Evolutionary conservation across 2,797 vertebrate species (phyloP), one percentile per base, ranked within the genome.

Genomic region (Pogoniulus pusillus): DNA sequence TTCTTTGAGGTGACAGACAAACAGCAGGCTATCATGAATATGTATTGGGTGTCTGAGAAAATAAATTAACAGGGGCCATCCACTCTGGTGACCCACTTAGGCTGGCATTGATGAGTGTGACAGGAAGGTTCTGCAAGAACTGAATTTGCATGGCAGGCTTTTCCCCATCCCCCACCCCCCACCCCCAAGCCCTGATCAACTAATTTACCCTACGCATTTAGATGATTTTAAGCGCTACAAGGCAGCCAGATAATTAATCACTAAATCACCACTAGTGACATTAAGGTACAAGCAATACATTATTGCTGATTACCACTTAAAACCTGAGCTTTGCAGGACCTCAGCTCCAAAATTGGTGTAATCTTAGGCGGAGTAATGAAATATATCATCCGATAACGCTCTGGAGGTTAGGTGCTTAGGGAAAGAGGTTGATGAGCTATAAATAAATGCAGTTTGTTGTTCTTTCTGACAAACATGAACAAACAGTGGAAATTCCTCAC

Each of bases 11-110:
- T 99, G 98, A 98, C 98, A 98, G 99, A 98, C 98, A 98, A 99
- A 98, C 98, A 99, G 98, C 98, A 98, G 98, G 98, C 96, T 98
- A 97, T 98, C 98, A 99, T 98, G 98, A 98, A 99, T 99, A 99
- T 99, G 98, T 97, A 99, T 98, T 97, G 91, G 87, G 91, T 96
- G 97, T 98, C 98, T 98, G 98, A 97, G 98, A 98, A 99, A 98
- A 98, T 98, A 99, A 99, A 99, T 99, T 98, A 99, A 98, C 98
- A 97, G 97, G 96, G 98, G 97, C 98, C 98, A 98, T 98, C 98
- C 98, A 98, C 98, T 98, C 98, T 93, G 96, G 98, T 98, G 98
- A 99, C 98, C 99, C 98, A 98, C 98, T 99, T 98, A 98, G 97
- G 96, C 97, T 99, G 98, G 98, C 98, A 99, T 98, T 98, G 98